Evolutionary conservation across 2,888 invertebrate genomes (phyloP).

Genomic region (Sympetrum striolatum): DNA sequence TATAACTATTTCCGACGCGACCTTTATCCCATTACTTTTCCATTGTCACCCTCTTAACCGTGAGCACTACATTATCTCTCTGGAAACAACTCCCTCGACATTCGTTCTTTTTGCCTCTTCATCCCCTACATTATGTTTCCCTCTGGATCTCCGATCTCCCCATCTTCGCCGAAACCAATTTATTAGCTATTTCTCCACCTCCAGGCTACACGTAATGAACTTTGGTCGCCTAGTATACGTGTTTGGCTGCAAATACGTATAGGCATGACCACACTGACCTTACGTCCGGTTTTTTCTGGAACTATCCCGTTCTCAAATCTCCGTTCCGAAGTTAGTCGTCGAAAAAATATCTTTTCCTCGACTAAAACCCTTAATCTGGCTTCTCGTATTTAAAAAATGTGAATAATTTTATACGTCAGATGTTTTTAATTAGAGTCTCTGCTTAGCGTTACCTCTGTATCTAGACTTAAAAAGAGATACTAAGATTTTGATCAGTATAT

Average conservation of each 20-base stretch:
- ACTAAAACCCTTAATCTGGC: too few relatives aligned
- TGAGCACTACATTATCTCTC: slow-evolving; percentile 8
- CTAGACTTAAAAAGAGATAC: too few relatives aligned
- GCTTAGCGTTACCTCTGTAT: too few relatives aligned
- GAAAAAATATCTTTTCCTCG: too few relatives aligned
- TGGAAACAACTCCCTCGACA: background rate
- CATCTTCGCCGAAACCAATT: background rate
- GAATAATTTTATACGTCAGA: too few relatives aligned
- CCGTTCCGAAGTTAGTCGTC: too few relatives aligned
- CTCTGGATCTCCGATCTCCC: background rate
- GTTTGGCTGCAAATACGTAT: background rate
- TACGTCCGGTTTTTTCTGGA: background rate
- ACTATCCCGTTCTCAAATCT: background rate
- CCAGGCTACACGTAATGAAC: background rate
- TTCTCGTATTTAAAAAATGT: too few relatives aligned
- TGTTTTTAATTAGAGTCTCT: too few relatives aligned
- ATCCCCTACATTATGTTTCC: background rate
- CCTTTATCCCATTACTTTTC: slow-evolving; percentile 20
- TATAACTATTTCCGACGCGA: slow-evolving; percentile 38
- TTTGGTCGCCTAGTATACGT: background rate
- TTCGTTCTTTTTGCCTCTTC: background rate
- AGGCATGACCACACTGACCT: background rate
- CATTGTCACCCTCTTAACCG: slow-evolving; percentile 29
- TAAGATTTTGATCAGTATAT: too few relatives aligned
- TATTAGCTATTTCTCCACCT: background rate